Evolutionary conservation across 2,797 vertebrate species (phyloP).

Genomic region (Bradypodion pumilum): DNA sequence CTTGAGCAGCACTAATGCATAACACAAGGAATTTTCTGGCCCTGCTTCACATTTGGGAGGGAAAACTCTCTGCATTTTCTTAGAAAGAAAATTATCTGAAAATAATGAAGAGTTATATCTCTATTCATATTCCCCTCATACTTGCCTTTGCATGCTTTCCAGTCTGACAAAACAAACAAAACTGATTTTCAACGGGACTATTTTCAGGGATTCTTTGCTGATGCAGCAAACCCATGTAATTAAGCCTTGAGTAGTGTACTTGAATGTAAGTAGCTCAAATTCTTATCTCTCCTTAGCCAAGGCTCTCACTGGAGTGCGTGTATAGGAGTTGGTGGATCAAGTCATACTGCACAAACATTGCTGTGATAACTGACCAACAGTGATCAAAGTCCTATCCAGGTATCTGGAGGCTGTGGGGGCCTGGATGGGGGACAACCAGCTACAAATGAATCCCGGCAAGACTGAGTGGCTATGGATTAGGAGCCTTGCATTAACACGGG

Average conservation of each 20-base stretch:
- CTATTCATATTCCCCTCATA: not conserved
- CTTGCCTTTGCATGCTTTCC: not conserved
- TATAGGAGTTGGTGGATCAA: too few relatives aligned
- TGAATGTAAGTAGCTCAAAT: not conserved
- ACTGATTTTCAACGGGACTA: not conserved
- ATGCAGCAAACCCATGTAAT: not conserved
- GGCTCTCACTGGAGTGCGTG: too few relatives aligned
- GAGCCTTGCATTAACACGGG: too few relatives aligned
- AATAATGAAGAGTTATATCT: not conserved
- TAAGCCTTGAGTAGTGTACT: too few relatives aligned
- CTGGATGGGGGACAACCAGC: too few relatives aligned
- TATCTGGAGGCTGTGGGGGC: too few relatives aligned
- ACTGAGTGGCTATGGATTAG: too few relatives aligned
- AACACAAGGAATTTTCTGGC: not conserved
- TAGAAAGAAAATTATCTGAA: not conserved
- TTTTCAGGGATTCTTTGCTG: not conserved
- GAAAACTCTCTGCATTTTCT: not conserved
- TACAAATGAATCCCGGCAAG: too few relatives aligned
- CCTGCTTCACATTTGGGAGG: not conserved
- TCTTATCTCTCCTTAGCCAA: too few relatives aligned
- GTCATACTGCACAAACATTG: not conserved
- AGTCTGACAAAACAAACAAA: not conserved
- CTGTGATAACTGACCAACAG: not conserved
- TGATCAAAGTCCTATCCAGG: too few relatives aligned
- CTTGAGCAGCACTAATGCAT: conserved; percentile 10